Evolutionary conservation across 1,140 invertebrate genomes (phyloP).

Genomic region (Penaeus japonicus): DNA sequence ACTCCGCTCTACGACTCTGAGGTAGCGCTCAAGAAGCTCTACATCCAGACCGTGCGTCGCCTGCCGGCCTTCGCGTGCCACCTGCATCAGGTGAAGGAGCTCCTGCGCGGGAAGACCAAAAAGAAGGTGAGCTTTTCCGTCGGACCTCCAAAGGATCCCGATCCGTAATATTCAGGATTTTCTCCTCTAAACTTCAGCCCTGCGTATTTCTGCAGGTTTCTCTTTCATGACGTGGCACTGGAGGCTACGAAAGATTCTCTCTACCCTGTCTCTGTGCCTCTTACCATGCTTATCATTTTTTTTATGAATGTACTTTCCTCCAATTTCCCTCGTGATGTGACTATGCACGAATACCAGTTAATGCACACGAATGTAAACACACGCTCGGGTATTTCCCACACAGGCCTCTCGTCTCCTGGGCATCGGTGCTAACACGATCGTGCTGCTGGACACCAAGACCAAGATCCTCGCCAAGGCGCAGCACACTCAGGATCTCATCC

Average conservation of each 20-base stretch:
- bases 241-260: background rate
- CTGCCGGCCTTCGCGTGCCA: slow-evolving; percentile 74
- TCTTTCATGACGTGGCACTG: no score
- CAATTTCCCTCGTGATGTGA: background rate
- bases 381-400: slow-evolving; percentile 48
- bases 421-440: slow-evolving; percentile 71
- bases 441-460: slow-evolving; percentile 74
- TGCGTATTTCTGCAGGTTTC: no score
- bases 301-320: background rate
- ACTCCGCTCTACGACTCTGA: slow-evolving; percentile 75
- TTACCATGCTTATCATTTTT: no score
- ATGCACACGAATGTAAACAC: background rate
- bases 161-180: no score
- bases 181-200: no score
- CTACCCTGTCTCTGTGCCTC: no score
- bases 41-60: slow-evolving; percentile 74
- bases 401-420: slow-evolving; percentile 73
- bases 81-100: slow-evolving; percentile 75
- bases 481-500: slow-evolving; percentile 71
- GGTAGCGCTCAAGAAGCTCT: slow-evolving; percentile 74
- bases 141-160: no score
- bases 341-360: background rate
- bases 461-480: slow-evolving; percentile 71
- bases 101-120: slow-evolving; percentile 72
- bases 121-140: slow-evolving; percentile 68